Percentiles rank a stretch among this genome's conserved stretches.
Conservation (phyloP, 2,888 invertebrate genomes). For the Phalera bucephala region DNA sequence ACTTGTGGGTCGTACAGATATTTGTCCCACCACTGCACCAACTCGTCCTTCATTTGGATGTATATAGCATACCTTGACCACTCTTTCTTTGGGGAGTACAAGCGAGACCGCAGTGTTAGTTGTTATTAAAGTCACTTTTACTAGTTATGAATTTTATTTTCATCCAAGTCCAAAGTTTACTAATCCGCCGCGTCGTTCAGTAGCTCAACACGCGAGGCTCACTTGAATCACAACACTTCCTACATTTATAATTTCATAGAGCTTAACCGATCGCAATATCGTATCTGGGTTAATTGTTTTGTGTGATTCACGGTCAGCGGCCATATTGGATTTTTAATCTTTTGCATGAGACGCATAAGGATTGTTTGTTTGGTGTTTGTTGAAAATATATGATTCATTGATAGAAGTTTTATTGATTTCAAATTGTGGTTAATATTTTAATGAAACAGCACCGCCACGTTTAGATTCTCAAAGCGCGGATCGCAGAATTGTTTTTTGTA, state of each 20-base stretch:
- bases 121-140: too few relatives aligned
- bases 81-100: too few relatives aligned
- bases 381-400: not conserved
- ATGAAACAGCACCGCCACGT: too few relatives aligned
- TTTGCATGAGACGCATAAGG: slow-evolving; percentile 10
- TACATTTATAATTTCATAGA: slow-evolving; percentile 74
- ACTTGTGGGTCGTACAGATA: too few relatives aligned
- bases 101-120: too few relatives aligned
- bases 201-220: slow-evolving; percentile 43
- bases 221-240: slow-evolving; percentile 65
- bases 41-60: too few relatives aligned
- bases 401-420: not conserved
- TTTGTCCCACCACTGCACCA: too few relatives aligned
- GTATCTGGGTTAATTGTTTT: slow-evolving; percentile 65
- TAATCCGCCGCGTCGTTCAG: slow-evolving; percentile 1
- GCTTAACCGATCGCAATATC: slow-evolving; percentile 36
- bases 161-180: slow-evolving; percentile 15
- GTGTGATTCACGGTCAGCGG: slow-evolving; percentile 46
- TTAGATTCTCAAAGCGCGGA: too few relatives aligned
- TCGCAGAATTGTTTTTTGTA: too few relatives aligned
- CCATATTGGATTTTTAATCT: slow-evolving; percentile 31
- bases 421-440: too few relatives aligned
- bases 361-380: not conserved
- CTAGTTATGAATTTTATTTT: slow-evolving; percentile 3
- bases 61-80: too few relatives aligned